Evolutionary conservation across 2,797 vertebrate genomes (phyloP).

Genomic region (Trichosurus vulpecula): DNA sequence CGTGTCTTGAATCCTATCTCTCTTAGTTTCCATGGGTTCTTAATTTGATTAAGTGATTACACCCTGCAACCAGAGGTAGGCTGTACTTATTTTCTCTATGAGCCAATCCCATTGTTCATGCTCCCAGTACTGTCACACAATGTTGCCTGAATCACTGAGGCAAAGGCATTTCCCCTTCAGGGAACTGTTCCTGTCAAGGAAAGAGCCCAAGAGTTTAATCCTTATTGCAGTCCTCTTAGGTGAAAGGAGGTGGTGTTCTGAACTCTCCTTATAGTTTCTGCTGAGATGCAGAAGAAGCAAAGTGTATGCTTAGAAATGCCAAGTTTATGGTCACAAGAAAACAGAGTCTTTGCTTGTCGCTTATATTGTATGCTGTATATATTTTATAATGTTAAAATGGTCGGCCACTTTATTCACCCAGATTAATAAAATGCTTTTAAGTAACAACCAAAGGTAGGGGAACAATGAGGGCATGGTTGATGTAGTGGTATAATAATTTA

Average conservation of each 20-base stretch:
- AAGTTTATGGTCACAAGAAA: not conserved
- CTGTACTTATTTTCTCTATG: not conserved
- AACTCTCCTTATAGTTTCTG: not conserved
- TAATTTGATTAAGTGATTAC: not conserved
- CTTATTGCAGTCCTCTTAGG: not conserved
- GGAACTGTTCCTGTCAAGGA: not conserved
- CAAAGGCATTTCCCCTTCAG: not conserved
- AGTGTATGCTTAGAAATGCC: not conserved
- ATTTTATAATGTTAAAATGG: not conserved
- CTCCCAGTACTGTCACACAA: not conserved
- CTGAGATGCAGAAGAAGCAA: not conserved
- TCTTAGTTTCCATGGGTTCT: not conserved
- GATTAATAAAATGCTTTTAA: constrained; percentile 1
- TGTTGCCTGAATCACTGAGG: not conserved
- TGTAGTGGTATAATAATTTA: constrained; percentile 25
- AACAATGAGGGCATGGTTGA: not conserved
- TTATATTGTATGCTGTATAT: not conserved
- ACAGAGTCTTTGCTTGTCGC: not conserved
- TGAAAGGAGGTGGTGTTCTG: not conserved
- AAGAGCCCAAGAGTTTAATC: not conserved
- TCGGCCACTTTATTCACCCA: constrained; percentile 1
- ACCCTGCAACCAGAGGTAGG: not conserved
- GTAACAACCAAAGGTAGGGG: not conserved
- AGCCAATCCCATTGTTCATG: not conserved
- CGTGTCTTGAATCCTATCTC: not conserved